Evolutionary conservation across 2,888 invertebrate species (phyloP), one percentile per base, ranked within the genome.

Genomic region (Acleris emargana): DNA sequence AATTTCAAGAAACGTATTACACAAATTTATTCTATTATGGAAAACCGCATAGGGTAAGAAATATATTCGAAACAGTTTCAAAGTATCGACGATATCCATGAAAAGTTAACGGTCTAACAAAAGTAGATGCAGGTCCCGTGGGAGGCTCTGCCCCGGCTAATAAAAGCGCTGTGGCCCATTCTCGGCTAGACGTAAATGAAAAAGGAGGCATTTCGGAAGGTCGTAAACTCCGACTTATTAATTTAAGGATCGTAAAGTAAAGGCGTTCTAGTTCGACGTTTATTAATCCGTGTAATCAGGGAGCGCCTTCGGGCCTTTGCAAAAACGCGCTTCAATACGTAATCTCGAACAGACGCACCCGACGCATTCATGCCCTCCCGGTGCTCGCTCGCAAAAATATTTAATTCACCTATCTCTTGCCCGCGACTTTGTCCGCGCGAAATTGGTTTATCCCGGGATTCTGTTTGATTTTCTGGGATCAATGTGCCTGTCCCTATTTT

Each of bases 261-360:
- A 70, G 68, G 68, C 62, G 67, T 67, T 67, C 59, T 58, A 49
- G 62, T 66, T 58, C 45, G 61, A 55, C 71, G 67, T 73, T 72
- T 75, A 75, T 73, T 73, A 75, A 75, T 74, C 73, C 63, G 62
- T 67, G 70, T 71, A 77, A 76, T 76, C 70, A 74, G 67, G 66
- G 60, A 42, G 47, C 18, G 38, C 49, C 49, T 28, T 45, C n/a
- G 18, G 51, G 61, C 58, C 43, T 45, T 43, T 13, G 61, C 51
- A 60, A 60, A 61, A 61, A 58, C 50, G 49, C 61, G 64, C 61
- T 64, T 64, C 64, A 68, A 68, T 68, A 61, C 57, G 52, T 68
- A 61, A 68, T 68, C 64, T 63, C 49, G 60, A 47, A 32, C 53
- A 60, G 51, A 38, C n/a, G 43, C 50, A 43, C 43, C 53, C 64